Conservation (phyloP, 2,888 invertebrate genomes). For the Xestia sexstrigata region DNA sequence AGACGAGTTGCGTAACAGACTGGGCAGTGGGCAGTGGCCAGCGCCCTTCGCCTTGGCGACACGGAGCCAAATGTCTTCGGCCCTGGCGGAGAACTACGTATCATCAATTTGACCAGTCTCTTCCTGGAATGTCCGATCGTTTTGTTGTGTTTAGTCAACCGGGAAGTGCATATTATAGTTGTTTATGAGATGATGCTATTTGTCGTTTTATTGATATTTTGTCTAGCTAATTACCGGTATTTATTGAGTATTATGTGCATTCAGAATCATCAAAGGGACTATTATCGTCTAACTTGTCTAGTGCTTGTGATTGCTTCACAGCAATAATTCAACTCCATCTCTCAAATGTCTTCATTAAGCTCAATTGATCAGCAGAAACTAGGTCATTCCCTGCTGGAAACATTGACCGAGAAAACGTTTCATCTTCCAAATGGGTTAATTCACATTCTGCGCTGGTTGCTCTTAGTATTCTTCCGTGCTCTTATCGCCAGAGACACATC, state of each 20-base stretch:
- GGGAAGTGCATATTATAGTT: conserved; percentile 19
- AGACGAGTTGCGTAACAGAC: conserved; percentile 63
- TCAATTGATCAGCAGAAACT: conserved; percentile 3
- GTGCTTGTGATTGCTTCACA: not conserved
- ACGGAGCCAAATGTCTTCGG: conserved; percentile 74
- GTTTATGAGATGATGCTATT: conserved; percentile 1
- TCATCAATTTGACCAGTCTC: conserved; percentile 51
- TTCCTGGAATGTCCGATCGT: conserved; percentile 53
- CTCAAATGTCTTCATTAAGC: not conserved
- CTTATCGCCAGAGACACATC: conserved; percentile 38
- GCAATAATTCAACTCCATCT: not conserved
- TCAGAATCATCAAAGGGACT: not conserved
- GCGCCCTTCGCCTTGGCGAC: conserved; percentile 77
- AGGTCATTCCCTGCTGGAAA: conserved; percentile 8
- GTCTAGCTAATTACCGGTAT: not conserved
- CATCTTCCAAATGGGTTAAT: conserved; percentile 13
- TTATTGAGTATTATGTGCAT: not conserved
- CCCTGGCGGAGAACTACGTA: conserved; percentile 60
- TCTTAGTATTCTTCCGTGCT: conserved; percentile 28
- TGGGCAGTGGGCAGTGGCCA: conserved; percentile 68
- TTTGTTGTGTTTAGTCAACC: conserved; percentile 15
- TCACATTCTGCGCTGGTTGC: not conserved
- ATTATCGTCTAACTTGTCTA: not conserved
- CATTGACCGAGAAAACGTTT: conserved; percentile 10
- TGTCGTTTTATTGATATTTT: conserved; percentile 2